Evolutionary conservation across 2,888 invertebrate species (phyloP), one percentile per base, ranked within the genome.

Genomic region (Xiphydria camelus): DNA sequence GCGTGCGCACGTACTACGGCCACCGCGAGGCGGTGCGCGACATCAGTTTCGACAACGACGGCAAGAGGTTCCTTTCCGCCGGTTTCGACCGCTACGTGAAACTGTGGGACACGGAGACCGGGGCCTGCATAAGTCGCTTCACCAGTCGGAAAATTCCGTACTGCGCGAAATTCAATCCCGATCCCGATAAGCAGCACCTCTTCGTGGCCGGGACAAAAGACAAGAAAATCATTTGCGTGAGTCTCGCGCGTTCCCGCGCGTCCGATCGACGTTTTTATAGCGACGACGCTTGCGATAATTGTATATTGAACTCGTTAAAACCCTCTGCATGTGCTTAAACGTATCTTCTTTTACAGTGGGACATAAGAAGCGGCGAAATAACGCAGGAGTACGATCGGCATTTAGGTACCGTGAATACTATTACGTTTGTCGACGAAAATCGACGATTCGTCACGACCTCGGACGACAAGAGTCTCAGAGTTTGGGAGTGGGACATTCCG

Each of bases 401-500:
- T 80, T 82, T 99, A 54, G 99, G 98, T 4, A 96, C 99, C 2
- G 98, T 99, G 1, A 99, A 99, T 76, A 89, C 95, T 0, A 97
- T 99, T 63, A 99, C 99, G 0, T 99, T 99, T 77, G 97, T 99
- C 1, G 99, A 99, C 75, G 95, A 97, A 68, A 98, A 98, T 79
- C 80, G 98, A 18, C 79, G 99, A 61, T 99, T 99, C 77, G 97
- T 98, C 3, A 95, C 98, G 10, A 98, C 99, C 0, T 98, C 98
- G 0, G 99, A 99, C 73, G 99, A 99, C 76, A 99, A 99, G 78
- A 96, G 95, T 71, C 81, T 99, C 59, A 80, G 99, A 39, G 96
- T 99, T 35, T 99, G 99, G 99, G 99, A 99, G 80, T 99, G 99
- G 98, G 93, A 94, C 71, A 94, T 94, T 65, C 94, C 94, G 0